Conservation (phyloP, 2,888 invertebrate genomes). For the Actias luna region DNA sequence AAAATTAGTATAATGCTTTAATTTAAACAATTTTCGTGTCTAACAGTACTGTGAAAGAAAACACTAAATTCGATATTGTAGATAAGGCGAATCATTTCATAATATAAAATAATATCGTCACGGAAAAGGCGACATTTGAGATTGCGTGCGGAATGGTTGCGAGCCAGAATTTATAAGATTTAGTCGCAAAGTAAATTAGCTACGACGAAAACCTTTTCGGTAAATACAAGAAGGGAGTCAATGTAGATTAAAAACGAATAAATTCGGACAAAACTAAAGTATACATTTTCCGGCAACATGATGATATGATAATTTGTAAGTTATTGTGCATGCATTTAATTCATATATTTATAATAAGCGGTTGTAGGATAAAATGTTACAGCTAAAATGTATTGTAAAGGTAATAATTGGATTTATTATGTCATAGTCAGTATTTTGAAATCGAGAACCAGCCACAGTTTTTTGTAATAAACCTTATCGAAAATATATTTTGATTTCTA, state of each 20-base stretch:
- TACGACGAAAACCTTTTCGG: constrained; percentile 75
- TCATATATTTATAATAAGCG: no score
- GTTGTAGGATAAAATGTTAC: no score
- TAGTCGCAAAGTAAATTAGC: constrained; percentile 78
- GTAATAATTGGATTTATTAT: neutral
- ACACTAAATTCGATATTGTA: constrained; percentile 36
- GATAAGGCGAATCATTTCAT: constrained; percentile 45
- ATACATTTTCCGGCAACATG: neutral
- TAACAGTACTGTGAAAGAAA: constrained; percentile 33
- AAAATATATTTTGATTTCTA: neutral
- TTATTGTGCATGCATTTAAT: constrained; percentile 67
- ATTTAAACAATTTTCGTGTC: constrained; percentile 1
- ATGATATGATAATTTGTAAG: constrained; percentile 49
- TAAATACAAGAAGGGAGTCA: constrained; percentile 60
- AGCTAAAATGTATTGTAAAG: no score
- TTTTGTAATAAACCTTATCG: neutral
- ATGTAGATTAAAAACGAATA: constrained; percentile 26
- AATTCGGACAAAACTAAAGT: constrained; percentile 8
- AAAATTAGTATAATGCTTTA: neutral
- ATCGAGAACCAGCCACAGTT: neutral
- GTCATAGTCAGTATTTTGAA: neutral
- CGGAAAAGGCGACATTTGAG: constrained; percentile 72
- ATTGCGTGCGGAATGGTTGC: constrained; percentile 74
- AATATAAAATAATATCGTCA: constrained; percentile 67
- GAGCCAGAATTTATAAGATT: constrained; percentile 74